Base-by-base conservation (phyloP, 2,888 invertebrate species). In the Drosophila vallismaia region DNA sequence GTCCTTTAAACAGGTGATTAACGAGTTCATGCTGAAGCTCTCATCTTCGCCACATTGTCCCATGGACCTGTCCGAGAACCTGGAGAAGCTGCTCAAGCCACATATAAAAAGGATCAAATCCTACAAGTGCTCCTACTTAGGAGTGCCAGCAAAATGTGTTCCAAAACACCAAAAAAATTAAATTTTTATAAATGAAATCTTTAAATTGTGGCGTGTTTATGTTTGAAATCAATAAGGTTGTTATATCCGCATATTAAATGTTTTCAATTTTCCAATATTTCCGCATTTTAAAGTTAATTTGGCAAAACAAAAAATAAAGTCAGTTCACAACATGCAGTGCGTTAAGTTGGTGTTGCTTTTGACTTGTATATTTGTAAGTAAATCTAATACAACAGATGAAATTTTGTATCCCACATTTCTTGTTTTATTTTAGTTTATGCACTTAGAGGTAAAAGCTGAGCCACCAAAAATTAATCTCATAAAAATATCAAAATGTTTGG, bases 81-180 rank as follows among this genome's bases (percentile, higher is more conserved):
- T 49, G 14, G 14, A 14, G 1, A 10, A 6, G 1, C 6, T 31
- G 0, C 4, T 29, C 29, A 14, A 31, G 28, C 10, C 12, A 1
- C 49, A 49, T 14, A 12, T 14, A 4, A 9, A 9, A 31, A 29
- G 57, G 29, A 5, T 57, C 3, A 3, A 10, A 3, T 19, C 19
- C 29, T 40, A 57, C 8, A 12, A 58, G 14, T 57, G 57, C 40
- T 4, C 26, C n/a, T 57, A 57, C 29, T 1, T 57, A 10, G 57
- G 57, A 3, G 19, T 57, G 29, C 12, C 40, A 6, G 2, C 7
- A 1, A 2, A 10, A 19, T 57, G 57, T 3, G n/a, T 57, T 8
- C 57, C 57, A 19, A 40, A 57, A 38, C 10, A 6, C 6, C 9
- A 7, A 1, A 6, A 7, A 14, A 2, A 0, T 2, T n/a, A 14